These are phyloP conservation scores for Festucalex cinctus DNA, from an alignment of 2,113 vertebrate species.

Conservation along the genomic window DNA sequence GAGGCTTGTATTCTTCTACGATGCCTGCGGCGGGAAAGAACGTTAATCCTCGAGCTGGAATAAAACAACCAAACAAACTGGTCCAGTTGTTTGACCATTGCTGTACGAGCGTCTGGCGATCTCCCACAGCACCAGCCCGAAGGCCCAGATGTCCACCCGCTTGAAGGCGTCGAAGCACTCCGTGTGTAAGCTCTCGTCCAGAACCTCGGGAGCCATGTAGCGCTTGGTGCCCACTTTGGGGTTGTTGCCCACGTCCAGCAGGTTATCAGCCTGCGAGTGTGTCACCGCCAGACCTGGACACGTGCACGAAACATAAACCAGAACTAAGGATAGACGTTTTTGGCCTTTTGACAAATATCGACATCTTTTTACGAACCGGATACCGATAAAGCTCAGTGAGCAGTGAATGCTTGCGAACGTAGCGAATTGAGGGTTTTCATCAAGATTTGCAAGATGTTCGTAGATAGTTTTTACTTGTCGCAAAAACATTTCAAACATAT, in stretches of 20 bases:
- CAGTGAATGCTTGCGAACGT: no score
- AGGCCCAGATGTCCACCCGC: slow-evolving; percentile 80
- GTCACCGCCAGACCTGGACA: slow-evolving; percentile 77
- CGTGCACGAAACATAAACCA: not conserved
- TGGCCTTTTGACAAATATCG: no score
- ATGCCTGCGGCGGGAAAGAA: slow-evolving; percentile 62
- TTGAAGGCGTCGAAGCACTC: slow-evolving; percentile 80
- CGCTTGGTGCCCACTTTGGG: slow-evolving; percentile 79
- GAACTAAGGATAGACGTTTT: no score
- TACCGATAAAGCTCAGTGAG: no score
- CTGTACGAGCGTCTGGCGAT: slow-evolving; percentile 76
- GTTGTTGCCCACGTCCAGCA: slow-evolving; percentile 78
- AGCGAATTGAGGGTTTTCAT: no score
- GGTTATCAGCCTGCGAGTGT: slow-evolving; percentile 77
- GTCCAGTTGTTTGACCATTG: slow-evolving; percentile 62
- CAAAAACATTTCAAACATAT: no score
- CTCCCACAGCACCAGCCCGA: slow-evolving; percentile 80
- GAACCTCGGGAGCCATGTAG: slow-evolving; percentile 79
- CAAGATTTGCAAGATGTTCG: no score
- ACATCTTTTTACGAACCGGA: no score
- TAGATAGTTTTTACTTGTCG: no score
- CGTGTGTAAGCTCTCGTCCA: slow-evolving; percentile 77
- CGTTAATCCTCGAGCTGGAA: not conserved
- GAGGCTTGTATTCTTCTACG: slow-evolving; percentile 79
- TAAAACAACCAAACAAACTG: not conserved